phyloP scores from a whole-genome alignment of 2,888 invertebrate genomes.

The Hypena proboscidalis region DNA sequence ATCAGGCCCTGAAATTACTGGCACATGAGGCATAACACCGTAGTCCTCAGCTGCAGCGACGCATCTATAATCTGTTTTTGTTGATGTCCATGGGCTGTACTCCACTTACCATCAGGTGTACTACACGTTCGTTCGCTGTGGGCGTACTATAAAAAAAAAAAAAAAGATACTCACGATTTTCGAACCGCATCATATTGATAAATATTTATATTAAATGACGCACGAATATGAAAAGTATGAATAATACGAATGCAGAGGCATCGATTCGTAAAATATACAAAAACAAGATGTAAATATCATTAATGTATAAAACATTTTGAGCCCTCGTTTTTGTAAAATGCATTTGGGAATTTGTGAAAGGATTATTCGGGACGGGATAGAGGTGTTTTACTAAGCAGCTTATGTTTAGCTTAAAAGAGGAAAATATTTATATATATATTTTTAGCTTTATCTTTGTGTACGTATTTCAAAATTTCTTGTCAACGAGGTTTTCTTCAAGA shows the following conservation, averaged over 20 bases:
- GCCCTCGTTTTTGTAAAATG: constrained; percentile 20
- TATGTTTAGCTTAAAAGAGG: constrained; percentile 22
- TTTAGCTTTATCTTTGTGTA: too few species aligned
- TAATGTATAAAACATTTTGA: constrained; percentile 19
- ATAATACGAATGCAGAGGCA: constrained; percentile 5
- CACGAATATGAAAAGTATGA: constrained; percentile 23
- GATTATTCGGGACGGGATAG: constrained; percentile 12
- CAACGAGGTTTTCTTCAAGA: too few species aligned
- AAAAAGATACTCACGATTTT: constrained; percentile 12
- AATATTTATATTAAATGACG: constrained; percentile 36
- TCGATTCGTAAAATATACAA: constrained; percentile 12
- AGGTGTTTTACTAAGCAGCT: constrained; percentile 7
- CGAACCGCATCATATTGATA: constrained; percentile 11
- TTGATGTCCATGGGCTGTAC: too few species aligned
- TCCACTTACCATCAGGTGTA: too few species aligned
- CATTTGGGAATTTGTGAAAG: constrained; percentile 22
- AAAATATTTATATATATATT: too few species aligned
- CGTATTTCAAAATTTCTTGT: too few species aligned
- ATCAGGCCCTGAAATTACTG: too few species aligned
- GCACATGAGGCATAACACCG: too few species aligned
- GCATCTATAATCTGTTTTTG: too few species aligned
- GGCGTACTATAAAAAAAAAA: constrained; percentile 7
- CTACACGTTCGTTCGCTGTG: too few species aligned
- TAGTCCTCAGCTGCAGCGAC: too few species aligned
- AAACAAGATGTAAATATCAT: constrained; percentile 21